These are phyloP conservation scores for Drosophila nr. perissopoda DNA, from an alignment of 2,888 invertebrate species.

Conservation along the genomic window DNA sequence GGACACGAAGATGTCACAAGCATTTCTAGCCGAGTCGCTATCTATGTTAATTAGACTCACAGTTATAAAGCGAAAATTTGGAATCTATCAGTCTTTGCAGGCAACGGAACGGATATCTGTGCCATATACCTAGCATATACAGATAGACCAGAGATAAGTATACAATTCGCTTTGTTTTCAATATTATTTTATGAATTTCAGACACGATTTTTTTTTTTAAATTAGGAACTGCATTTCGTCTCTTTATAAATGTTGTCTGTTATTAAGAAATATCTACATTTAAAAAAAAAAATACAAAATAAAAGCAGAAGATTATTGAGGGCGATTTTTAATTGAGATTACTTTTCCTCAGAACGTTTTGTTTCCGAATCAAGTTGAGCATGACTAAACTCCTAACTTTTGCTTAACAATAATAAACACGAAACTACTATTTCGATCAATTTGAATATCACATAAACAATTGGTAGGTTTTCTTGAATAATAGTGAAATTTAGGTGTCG, in stretches of 20 bases:
- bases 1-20: not conserved
- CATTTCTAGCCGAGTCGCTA: not conserved
- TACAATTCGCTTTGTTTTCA: not conserved
- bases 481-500: not conserved
- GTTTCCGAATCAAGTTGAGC: not conserved
- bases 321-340: not conserved
- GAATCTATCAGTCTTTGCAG: not conserved
- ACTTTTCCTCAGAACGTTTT: not conserved
- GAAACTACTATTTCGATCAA: not conserved
- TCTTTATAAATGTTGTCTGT: not conserved
- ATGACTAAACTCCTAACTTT: not conserved
- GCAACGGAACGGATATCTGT: not conserved
- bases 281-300: not conserved
- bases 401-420: not conserved
- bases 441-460: not conserved
- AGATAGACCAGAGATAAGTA: not conserved
- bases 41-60: not conserved
- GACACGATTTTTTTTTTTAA: accelerated
- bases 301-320: not conserved
- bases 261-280: not conserved
- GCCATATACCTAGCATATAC: not conserved
- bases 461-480: not conserved
- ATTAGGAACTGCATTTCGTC: not conserved
- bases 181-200: not conserved
- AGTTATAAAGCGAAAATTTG: not conserved